These are phyloP conservation scores for Benthosema pterotum DNA, from an alignment of 2,797 vertebrate species.

Conservation along the genomic window DNA sequence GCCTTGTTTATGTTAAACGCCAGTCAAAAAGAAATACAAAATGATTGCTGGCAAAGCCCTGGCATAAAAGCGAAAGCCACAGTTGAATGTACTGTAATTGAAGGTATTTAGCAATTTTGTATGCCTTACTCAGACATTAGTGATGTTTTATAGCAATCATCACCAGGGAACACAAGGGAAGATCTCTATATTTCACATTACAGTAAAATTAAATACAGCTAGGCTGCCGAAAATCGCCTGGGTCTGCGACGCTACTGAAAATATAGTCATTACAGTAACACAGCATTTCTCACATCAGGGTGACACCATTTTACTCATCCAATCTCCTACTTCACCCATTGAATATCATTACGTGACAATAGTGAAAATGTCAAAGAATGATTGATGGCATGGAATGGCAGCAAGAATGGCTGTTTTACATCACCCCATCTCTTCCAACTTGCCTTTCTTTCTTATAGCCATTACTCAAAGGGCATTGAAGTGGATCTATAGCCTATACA, in stretches of 20 bases:
- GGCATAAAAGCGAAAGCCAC: too few relatives aligned
- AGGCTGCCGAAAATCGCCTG: too few relatives aligned
- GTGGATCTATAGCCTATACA: conserved; percentile 6
- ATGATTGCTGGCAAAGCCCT: too few relatives aligned
- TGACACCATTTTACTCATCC: conserved; percentile 66
- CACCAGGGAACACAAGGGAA: too few relatives aligned
- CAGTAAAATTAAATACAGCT: conserved; percentile 31
- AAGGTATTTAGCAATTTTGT: too few relatives aligned
- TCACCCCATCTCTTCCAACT: conserved; percentile 53
- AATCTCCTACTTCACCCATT: conserved; percentile 73
- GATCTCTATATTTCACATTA: not conserved
- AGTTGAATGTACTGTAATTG: too few relatives aligned
- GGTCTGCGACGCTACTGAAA: too few relatives aligned
- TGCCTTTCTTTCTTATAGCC: conserved; percentile 35
- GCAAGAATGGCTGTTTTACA: conserved; percentile 51
- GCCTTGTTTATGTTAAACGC: too few relatives aligned
- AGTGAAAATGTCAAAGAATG: conserved; percentile 64
- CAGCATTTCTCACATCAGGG: conserved; percentile 48
- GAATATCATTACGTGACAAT: conserved; percentile 73
- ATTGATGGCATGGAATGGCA: conserved; percentile 62
- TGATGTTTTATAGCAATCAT: too few relatives aligned
- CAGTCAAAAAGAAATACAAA: too few relatives aligned
- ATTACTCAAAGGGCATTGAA: conserved; percentile 46
- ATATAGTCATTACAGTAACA: conserved; percentile 36
- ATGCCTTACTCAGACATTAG: too few relatives aligned